A percentile compares a stretch with the other conserved stretches of the same genome.
phyloP scores from a whole-genome alignment of 2,113 vertebrate genomes.

The Prietella phreatophila region DNA sequence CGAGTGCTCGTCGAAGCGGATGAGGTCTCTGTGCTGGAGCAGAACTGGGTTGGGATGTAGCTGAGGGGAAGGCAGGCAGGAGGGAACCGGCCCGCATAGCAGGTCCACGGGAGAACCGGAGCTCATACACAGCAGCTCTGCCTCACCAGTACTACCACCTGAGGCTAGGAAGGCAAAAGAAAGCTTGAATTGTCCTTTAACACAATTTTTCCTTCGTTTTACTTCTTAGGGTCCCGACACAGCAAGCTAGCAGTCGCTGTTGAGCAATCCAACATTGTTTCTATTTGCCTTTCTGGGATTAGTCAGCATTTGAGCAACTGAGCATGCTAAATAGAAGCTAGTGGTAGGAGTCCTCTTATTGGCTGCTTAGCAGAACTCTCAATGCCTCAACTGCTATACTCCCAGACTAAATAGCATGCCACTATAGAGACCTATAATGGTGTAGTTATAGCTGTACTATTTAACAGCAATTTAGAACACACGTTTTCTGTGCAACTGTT shows the following conservation, averaged over 20 bases:
- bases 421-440: background rate
- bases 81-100: conserved; percentile 90
- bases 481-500: background rate
- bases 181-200: background rate
- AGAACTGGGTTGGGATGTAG: conserved; percentile 87
- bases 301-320: background rate
- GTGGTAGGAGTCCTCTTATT: background rate
- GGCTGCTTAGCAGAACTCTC: background rate
- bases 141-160: conserved; percentile 73
- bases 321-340: background rate
- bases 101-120: conserved; percentile 83
- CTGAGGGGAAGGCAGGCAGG: conserved; percentile 90
- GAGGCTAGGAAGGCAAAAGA: background rate
- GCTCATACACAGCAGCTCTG: conserved; percentile 81
- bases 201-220: background rate
- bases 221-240: background rate
- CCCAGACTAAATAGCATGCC: background rate
- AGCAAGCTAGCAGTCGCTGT: background rate
- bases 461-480: background rate
- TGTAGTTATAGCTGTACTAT: background rate
- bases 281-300: background rate
- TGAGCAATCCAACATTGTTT: background rate
- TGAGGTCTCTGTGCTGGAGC: conserved; percentile 81
- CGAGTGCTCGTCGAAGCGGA: conserved; percentile 84
- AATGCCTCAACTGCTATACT: background rate